phyloP scores from a whole-genome alignment of 2,888 invertebrate genomes.

The Caenorhabditis plicata region DNA sequence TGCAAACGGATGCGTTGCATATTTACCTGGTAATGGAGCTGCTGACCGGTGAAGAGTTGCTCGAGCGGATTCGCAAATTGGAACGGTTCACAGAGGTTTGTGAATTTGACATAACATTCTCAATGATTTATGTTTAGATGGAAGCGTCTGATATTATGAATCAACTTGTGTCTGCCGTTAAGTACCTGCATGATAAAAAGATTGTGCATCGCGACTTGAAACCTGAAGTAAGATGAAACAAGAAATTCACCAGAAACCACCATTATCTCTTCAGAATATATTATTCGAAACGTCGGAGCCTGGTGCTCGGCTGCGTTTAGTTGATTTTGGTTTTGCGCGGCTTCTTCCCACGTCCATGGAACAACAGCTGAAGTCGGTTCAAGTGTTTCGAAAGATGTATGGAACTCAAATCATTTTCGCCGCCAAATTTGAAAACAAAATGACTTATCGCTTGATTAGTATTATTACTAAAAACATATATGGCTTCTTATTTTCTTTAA shows the following conservation, averaged over 20 bases:
- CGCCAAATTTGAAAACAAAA: too few species aligned
- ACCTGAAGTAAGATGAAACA: conserved; percentile 76
- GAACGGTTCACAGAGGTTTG: conserved; percentile 75
- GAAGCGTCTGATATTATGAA: conserved; percentile 80
- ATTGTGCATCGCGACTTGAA: conserved; percentile 92
- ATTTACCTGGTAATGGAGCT: conserved; percentile 88
- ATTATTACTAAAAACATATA: not conserved
- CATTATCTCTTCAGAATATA: conserved; percentile 71
- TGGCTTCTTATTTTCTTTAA: not conserved
- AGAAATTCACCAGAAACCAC: conserved; percentile 75
- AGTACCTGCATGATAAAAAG: conserved; percentile 80
- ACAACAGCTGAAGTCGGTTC: conserved; percentile 52
- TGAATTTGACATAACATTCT: too few species aligned
- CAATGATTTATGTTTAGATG: conserved; percentile 48
- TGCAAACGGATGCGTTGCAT: conserved; percentile 75
- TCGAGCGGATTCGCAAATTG: conserved; percentile 71
- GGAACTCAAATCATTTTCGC: conserved; percentile 22
- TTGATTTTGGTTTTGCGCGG: conserved; percentile 95
- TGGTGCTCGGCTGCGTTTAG: conserved; percentile 78
- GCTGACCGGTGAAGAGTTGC: conserved; percentile 67
- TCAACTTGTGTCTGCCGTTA: conserved; percentile 79
- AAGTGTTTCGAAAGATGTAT: conserved; percentile 49
- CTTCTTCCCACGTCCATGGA: conserved; percentile 69
- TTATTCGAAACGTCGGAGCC: conserved; percentile 73
- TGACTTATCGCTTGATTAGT: not conserved